Percentiles rank a stretch among this genome's conserved stretches.
phyloP scores from a whole-genome alignment of 2,797 vertebrate genomes.

The Channa striata region DNA sequence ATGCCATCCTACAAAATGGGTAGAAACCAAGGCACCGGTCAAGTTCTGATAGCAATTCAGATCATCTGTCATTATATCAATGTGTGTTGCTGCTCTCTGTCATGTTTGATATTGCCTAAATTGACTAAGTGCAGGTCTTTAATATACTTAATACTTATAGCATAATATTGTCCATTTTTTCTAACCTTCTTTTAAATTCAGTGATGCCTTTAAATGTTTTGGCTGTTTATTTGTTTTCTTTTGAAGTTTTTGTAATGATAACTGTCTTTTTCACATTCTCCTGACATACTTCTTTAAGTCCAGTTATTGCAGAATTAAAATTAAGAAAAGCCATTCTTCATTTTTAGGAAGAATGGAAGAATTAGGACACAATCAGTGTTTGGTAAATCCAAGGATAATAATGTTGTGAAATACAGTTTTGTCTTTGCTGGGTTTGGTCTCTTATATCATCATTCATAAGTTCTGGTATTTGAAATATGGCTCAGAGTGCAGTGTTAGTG shows the following conservation, averaged over 20 bases:
- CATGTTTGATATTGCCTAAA: too few species aligned
- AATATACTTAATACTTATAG: too few species aligned
- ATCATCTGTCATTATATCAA: not conserved
- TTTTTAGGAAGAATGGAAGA: too few species aligned
- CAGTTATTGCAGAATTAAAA: too few species aligned
- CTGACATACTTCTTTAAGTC: too few species aligned
- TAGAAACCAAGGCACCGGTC: conserved; percentile 3
- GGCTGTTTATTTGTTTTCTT: too few species aligned
- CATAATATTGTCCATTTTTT: not conserved
- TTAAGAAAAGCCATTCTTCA: too few species aligned
- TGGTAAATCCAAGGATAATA: conserved; percentile 42
- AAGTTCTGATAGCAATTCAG: conserved; percentile 6
- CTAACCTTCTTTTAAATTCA: not conserved
- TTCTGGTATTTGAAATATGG: conserved; percentile 47
- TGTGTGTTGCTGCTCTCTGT: conserved; percentile 2
- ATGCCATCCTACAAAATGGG: not conserved
- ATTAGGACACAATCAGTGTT: conserved; percentile 33
- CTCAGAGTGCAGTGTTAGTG: conserved; percentile 23
- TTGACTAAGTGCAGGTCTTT: too few species aligned
- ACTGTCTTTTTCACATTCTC: too few species aligned
- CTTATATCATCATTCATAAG: conserved; percentile 9
- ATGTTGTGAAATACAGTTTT: conserved; percentile 25
- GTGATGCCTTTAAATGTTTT: not conserved
- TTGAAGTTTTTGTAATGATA: too few species aligned
- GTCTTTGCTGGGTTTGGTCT: conserved; percentile 11